Evolutionary conservation across 2,797 vertebrate genomes (phyloP).

Genomic region (Lateolabrax maculatus): DNA sequence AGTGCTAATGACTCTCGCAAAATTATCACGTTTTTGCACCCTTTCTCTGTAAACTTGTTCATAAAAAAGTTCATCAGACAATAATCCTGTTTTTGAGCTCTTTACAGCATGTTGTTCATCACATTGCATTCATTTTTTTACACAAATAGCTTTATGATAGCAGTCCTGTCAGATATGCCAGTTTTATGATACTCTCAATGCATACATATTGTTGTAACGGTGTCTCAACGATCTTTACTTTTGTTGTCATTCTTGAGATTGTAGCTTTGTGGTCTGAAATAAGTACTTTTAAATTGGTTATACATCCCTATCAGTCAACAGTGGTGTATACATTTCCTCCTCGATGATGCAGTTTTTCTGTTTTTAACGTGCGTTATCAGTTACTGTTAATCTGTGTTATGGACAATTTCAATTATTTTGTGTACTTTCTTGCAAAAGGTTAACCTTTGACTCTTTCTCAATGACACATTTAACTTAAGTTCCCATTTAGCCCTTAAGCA

Average conservation of each 20-base stretch:
- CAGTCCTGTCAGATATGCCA: background rate
- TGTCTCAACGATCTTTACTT: background rate
- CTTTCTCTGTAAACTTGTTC: slow-evolving; percentile 14
- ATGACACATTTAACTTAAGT: slow-evolving; percentile 35
- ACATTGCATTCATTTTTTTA: background rate
- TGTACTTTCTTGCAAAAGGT: slow-evolving; percentile 14
- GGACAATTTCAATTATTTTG: slow-evolving; percentile 10
- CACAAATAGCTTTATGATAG: background rate
- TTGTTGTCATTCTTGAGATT: background rate
- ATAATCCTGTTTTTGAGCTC: slow-evolving; percentile 1
- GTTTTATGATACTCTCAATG: background rate
- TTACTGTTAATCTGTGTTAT: background rate
- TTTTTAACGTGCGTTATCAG: background rate
- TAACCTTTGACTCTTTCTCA: slow-evolving; percentile 50
- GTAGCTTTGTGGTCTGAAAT: background rate
- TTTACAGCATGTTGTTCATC: background rate
- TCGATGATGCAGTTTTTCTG: background rate
- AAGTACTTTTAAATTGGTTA: too few relatives aligned
- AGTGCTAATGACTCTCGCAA: slow-evolving; percentile 42
- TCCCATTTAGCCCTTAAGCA: slow-evolving; percentile 22
- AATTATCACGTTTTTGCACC: slow-evolving; percentile 28
- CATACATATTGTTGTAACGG: background rate
- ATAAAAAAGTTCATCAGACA: background rate
- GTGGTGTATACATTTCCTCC: background rate
- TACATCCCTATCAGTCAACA: too few relatives aligned